Evolutionary conservation across 2,113 vertebrate genomes (phyloP).

Genomic region (Nibea albiflora): DNA sequence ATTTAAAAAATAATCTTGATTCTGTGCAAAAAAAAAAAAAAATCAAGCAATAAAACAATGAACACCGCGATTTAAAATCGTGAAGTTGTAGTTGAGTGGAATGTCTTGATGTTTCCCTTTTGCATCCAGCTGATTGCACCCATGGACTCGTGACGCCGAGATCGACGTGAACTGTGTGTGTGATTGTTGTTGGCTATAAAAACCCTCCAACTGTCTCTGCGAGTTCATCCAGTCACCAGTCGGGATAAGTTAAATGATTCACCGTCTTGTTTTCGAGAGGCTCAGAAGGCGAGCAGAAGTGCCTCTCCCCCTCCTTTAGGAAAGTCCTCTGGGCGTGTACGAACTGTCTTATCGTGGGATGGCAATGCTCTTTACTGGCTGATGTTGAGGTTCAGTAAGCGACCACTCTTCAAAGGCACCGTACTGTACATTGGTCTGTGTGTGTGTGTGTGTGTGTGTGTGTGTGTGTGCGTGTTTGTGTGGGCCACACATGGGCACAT

Average conservation of each 20-base stretch:
- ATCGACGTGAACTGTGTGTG: constrained; percentile 31
- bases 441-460: constrained; percentile 62
- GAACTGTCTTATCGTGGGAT: constrained; percentile 13
- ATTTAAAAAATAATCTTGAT: constrained; percentile 32
- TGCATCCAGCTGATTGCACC: constrained; percentile 53
- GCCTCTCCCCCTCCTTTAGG: constrained; percentile 22
- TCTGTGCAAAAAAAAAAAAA: constrained; percentile 62
- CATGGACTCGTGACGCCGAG: constrained; percentile 34
- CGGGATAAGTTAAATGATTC: constrained; percentile 43
- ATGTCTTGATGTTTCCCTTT: constrained; percentile 67
- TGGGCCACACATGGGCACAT: constrained; percentile 71
- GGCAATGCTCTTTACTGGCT: constrained; percentile 70
- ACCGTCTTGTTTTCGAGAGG: constrained; percentile 3
- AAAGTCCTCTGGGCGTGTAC: constrained; percentile 39
- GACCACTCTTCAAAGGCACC: constrained; percentile 83
- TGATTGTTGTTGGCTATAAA: constrained; percentile 43
- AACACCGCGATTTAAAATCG: constrained; percentile 32
- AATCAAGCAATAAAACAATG: neutral
- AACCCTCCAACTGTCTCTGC: constrained; percentile 14
- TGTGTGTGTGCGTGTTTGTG: constrained; percentile 50
- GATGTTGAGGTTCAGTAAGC: constrained; percentile 72
- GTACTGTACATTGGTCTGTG: constrained; percentile 78
- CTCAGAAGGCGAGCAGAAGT: constrained; percentile 30
- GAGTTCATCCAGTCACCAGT: constrained; percentile 51
- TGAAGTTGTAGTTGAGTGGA: constrained; percentile 46